A percentile compares a stretch with the other conserved stretches of the same genome.
Evolutionary conservation across 2,113 vertebrate genomes (phyloP).

Genomic region (Pteropus alecto): DNA sequence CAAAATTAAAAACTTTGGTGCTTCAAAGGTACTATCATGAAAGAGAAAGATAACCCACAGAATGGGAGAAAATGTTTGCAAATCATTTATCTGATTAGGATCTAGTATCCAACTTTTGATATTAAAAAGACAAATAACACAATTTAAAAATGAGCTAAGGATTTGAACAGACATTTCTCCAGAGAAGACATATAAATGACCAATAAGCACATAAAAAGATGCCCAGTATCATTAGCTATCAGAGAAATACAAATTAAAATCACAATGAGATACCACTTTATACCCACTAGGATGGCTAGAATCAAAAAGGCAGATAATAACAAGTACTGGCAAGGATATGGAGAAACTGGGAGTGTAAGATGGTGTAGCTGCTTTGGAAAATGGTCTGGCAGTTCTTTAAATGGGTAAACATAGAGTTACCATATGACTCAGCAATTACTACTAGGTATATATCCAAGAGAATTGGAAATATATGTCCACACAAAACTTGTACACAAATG

Average conservation of each 20-base stretch:
- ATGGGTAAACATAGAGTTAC: background rate
- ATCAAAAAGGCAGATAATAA: background rate
- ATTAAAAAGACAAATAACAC: slow-evolving; percentile 10
- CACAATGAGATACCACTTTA: background rate
- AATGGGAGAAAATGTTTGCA: background rate
- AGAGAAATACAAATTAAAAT: background rate
- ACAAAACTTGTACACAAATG: background rate
- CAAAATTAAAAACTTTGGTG: background rate
- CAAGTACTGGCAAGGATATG: background rate
- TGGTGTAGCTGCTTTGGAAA: background rate
- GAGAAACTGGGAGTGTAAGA: background rate
- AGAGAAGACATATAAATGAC: background rate
- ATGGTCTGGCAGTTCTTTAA: background rate
- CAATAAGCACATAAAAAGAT: background rate
- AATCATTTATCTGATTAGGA: background rate
- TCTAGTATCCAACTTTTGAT: background rate
- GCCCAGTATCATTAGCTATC: background rate
- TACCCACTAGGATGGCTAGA: background rate
- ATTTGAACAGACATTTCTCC: background rate
- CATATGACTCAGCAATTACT: background rate
- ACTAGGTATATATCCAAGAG: background rate
- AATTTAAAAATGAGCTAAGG: background rate
- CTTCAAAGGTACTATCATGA: background rate
- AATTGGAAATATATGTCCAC: background rate
- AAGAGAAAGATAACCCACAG: background rate